Conservation (phyloP, 1,140 invertebrate genomes). For the Phthorimaea operculella region DNA sequence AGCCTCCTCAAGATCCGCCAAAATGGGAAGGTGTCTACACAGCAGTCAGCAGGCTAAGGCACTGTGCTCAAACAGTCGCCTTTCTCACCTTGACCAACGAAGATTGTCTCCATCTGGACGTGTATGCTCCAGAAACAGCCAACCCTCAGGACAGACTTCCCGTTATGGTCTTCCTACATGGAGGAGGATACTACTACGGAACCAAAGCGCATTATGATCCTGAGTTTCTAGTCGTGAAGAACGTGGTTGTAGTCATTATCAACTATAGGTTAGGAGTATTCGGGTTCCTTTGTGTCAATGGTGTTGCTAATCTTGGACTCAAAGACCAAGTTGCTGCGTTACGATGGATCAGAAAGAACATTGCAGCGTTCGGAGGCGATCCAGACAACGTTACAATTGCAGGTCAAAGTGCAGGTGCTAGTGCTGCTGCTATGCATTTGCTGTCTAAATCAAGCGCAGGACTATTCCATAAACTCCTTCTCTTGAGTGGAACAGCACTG, state of each 20-base stretch:
- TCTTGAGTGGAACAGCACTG: conserved; percentile 44
- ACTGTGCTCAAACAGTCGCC: conserved; percentile 39
- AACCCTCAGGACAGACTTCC: conserved; percentile 31
- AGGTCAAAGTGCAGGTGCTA: conserved; percentile 63
- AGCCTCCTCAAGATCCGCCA: conserved; percentile 36
- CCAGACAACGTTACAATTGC: conserved; percentile 61
- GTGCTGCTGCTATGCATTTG: conserved; percentile 43
- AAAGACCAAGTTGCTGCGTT: conserved; percentile 54
- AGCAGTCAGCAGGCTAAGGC: conserved; percentile 30
- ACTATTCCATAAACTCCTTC: conserved; percentile 38
- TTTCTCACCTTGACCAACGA: conserved; percentile 31
- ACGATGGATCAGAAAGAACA: conserved; percentile 56
- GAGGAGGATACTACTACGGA: conserved; percentile 68
- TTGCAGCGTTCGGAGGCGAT: conserved; percentile 61
- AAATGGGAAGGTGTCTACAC: conserved; percentile 37
- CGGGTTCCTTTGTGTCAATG: conserved; percentile 42
- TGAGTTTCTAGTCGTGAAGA: conserved; percentile 38
- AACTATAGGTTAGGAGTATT: conserved; percentile 39
- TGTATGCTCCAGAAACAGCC: conserved; percentile 28
- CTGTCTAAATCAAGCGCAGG: conserved; percentile 39
- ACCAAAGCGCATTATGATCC: conserved; percentile 67
- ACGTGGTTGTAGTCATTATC: conserved; percentile 35
- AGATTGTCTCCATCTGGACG: conserved; percentile 47
- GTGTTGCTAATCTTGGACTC: conserved; percentile 44
- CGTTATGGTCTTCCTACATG: conserved; percentile 73